Evolutionary conservation across 2,113 vertebrate species (phyloP).

Genomic region (Plotosus lineatus): DNA sequence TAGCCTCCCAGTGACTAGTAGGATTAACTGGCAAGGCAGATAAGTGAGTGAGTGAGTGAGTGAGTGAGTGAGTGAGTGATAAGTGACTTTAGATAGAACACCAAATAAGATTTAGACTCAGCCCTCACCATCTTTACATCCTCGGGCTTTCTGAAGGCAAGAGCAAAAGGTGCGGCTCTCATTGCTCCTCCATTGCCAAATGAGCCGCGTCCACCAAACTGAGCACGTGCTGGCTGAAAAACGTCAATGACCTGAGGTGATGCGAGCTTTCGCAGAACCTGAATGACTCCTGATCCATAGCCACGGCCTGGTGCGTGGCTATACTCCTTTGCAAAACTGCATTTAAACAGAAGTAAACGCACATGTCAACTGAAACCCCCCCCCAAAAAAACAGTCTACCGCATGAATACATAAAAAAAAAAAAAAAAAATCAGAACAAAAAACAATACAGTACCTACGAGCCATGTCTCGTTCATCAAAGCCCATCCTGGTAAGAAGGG

Average conservation of each 20-base stretch:
- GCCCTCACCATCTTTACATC: constrained; percentile 82
- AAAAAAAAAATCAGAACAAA: no score
- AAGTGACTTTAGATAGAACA: no score
- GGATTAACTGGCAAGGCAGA: no score
- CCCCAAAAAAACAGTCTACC: background rate
- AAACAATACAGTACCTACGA: constrained; percentile 87
- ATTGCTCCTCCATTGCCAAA: constrained; percentile 97
- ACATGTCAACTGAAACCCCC: background rate
- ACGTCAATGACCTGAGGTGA: constrained; percentile 85
- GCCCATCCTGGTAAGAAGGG: constrained; percentile 81
- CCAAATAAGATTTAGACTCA: background rate
- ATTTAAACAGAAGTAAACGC: background rate
- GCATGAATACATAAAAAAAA: no score
- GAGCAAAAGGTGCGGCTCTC: constrained; percentile 86
- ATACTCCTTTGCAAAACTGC: constrained; percentile 93
- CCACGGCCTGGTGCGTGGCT: constrained; percentile 83
- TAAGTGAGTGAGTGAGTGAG: no score
- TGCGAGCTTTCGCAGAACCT: constrained; percentile 90
- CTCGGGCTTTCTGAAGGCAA: constrained; percentile 75
- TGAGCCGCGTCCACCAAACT: constrained; percentile 93
- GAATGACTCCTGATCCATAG: constrained; percentile 89
- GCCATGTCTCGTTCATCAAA: constrained; percentile 94
- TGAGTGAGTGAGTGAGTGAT: no score
- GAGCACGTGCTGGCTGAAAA: constrained; percentile 88
- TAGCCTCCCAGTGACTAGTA: no score